phyloP scores from a whole-genome alignment of 2,797 vertebrate genomes.

The Eidolon dupreanum region DNA sequence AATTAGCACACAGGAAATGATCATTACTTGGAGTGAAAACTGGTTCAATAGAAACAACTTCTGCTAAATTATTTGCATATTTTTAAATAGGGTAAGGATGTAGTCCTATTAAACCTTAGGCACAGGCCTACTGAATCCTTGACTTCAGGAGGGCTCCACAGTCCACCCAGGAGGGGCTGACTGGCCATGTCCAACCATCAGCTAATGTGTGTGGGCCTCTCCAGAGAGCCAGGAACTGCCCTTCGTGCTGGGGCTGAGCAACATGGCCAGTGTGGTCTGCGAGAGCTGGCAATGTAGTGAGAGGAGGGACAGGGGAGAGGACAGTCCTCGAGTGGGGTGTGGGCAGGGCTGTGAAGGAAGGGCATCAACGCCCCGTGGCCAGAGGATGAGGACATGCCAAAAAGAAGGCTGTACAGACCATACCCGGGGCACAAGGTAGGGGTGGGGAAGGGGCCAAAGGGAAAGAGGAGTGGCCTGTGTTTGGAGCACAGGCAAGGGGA shows the following conservation, averaged over 20 bases:
- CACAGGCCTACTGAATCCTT: accelerated
- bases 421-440: accelerated
- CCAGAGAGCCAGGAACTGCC: background rate
- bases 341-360: background rate
- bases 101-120: background rate
- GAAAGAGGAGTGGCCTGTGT: background rate
- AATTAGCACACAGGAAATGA: background rate
- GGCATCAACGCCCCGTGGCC: too few species aligned
- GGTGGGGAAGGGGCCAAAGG: background rate
- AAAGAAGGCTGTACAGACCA: background rate
- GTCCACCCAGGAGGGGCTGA: background rate
- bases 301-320: background rate
- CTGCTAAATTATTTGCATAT: background rate
- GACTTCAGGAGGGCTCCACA: too few species aligned
- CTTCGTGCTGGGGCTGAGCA: background rate
- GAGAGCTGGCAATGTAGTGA: background rate
- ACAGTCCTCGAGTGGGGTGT: accelerated
- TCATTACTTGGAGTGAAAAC: background rate
- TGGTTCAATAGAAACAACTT: background rate
- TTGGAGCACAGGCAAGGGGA: background rate
- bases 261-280: accelerated
- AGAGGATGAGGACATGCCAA: background rate
- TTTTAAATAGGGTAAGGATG: background rate
- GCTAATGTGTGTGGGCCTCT: background rate
- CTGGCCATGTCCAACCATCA: background rate